Base-by-base conservation (phyloP, 1,140 invertebrate species). In the Drosophila busckii region DNA sequence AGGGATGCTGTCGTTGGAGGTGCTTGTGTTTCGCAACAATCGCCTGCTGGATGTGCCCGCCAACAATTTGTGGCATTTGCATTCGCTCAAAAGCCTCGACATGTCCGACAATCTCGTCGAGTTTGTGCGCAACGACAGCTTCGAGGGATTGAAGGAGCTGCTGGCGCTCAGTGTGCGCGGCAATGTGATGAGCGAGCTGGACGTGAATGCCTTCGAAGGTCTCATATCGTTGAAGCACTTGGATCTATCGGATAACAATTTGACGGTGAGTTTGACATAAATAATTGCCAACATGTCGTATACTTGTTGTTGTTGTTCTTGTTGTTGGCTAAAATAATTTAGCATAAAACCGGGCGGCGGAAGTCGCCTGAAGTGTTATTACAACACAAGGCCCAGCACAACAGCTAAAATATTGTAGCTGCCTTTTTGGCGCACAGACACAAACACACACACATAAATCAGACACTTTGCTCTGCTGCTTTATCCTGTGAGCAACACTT, bases 231-330 rank as follows among this genome's bases (percentile, higher is more conserved):
- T 97, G 1, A 89, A 92, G 31, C 89, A 91, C 66, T 88, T 97
- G 35, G 92, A 96, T 86, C 87, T 97, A 41, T 93, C 93, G 40
- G 92, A 94, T 66, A 95, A 95, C 86, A 95, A 95, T 88, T 89
- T 96, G 66, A 94, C 93, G 50, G 88, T 87, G 35, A 84, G 86
- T 80, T 23, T 19, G 2, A 1, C 10, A 28, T 22, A 46, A 20
- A 13, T 28, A 55, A 46, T 19, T 9, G 6, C 20, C 25, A 38
- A 58, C 37, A 26, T 50, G 37, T 42, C 53, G 38, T 38, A 31
- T 45, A 32, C 53, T 48, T 58, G 54, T n/a, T n/a, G n/a, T n/a
- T n/a, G n/a, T n/a, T n/a, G n/a, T n/a, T n/a, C n/a, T n/a, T n/a
- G n/a, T n/a, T n/a, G n/a, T 45, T 63, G 8, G 53, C 56, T 50